Conservation (phyloP, 2,888 invertebrate species). For the Amorpha juglandis region DNA sequence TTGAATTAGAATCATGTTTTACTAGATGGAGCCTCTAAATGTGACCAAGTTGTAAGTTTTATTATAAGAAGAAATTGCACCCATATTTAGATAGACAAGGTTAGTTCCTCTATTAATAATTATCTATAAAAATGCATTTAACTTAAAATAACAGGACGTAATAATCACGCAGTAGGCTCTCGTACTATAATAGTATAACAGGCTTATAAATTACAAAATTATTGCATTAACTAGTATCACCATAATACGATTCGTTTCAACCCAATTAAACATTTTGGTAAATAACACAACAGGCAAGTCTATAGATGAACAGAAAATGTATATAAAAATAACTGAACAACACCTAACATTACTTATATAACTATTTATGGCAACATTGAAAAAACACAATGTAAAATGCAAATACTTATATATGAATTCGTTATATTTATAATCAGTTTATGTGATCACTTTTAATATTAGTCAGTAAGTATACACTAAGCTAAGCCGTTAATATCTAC, state of each 20-base stretch:
- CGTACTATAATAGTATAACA: conserved; percentile 46
- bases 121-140: too few relatives aligned
- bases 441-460: conserved; percentile 24
- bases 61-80: too few relatives aligned
- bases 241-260: conserved; percentile 62
- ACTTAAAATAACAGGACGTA: too few relatives aligned
- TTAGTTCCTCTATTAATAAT: too few relatives aligned
- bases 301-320: conserved; percentile 55
- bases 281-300: conserved; percentile 68
- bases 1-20: too few relatives aligned
- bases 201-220: conserved; percentile 59
- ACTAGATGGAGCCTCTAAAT: too few relatives aligned
- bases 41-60: too few relatives aligned
- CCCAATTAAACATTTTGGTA: conserved; percentile 63
- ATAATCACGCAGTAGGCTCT: too few relatives aligned
- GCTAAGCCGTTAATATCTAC: conserved; percentile 49
- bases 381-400: conserved; percentile 49
- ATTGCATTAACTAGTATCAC: conserved; percentile 76
- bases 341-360: conserved; percentile 38
- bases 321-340: conserved; percentile 46
- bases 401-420: conserved; percentile 35
- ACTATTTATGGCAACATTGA: conserved; percentile 67
- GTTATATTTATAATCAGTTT: conserved; percentile 35
- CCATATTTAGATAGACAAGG: too few relatives aligned
- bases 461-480: conserved; percentile 37